Evolutionary conservation across 2,888 invertebrate species (phyloP), one percentile per base, ranked within the genome.

Genomic region (Aethes cnicana): DNA sequence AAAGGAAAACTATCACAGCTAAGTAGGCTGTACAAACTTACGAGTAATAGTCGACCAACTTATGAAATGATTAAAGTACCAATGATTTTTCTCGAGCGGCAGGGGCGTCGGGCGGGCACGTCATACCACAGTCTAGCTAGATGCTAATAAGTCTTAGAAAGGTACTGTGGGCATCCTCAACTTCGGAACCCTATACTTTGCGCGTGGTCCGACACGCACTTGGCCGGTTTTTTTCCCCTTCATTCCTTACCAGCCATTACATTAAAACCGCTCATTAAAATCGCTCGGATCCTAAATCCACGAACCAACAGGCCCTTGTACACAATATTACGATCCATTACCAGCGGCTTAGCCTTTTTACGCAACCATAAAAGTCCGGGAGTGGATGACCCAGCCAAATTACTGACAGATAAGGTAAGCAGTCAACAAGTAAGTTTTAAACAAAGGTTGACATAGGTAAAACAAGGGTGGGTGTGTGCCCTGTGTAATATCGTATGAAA

Each of bases 191-290:
- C n/a, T n/a, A n/a, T n/a, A n/a, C n/a, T n/a, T n/a, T n/a, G n/a
- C n/a, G n/a, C n/a, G n/a, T n/a, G n/a, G n/a, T n/a, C n/a, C n/a
- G n/a, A n/a, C n/a, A n/a, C n/a, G n/a, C n/a, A n/a, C n/a, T n/a
- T n/a, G n/a, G n/a, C n/a, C n/a, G n/a, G n/a, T n/a, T n/a, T n/a
- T n/a, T n/a, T n/a, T n/a, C n/a, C n/a, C n/a, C n/a, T n/a, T n/a
- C n/a, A n/a, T n/a, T n/a, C n/a, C n/a, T n/a, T n/a, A n/a, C n/a
- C 14, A 33, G 44, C 46, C 32, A 52, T 52, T 39, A 46, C 46
- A 33, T 52, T 46, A 52, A 52, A 39, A 30, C 36, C 36, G 21
- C 44, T 32, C 46, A 52, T 52, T 52, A 52, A 52, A 46, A 39
- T 20, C 43, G 37, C 37, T 37, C 32, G 8, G 26, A 37, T 20